These are phyloP conservation scores for Siniperca undulata DNA, from an alignment of 2,797 vertebrate species.

Conservation along the genomic window DNA sequence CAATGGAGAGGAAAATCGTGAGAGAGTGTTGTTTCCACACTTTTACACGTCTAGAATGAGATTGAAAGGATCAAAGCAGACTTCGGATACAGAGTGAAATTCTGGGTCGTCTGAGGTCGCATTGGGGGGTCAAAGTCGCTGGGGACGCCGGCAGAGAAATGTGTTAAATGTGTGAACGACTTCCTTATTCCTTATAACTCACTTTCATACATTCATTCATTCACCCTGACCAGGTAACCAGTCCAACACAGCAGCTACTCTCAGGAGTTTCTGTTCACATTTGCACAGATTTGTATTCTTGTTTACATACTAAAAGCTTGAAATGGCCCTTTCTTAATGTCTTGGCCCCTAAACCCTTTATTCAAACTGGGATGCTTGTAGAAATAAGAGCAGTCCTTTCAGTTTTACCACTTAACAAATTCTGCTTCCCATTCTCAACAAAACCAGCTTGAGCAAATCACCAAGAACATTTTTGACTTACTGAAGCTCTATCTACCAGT, in stretches of 20 bases:
- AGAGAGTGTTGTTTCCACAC: constrained; percentile 43
- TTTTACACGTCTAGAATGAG: constrained; percentile 43
- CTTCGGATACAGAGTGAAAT: constrained; percentile 45
- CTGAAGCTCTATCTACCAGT: neutral
- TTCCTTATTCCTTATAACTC: neutral
- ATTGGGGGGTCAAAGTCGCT: constrained; percentile 2
- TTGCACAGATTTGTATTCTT: neutral
- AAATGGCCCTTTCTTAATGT: neutral
- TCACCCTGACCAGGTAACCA: neutral
- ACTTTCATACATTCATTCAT: constrained; percentile 24
- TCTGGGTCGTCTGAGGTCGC: constrained; percentile 43
- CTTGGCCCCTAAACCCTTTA: neutral
- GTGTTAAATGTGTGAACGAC: constrained; percentile 31
- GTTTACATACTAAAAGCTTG: neutral
- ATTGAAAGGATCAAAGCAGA: constrained; percentile 46
- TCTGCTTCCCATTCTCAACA: neutral
- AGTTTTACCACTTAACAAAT: constrained; percentile 11
- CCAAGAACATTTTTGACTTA: constrained; percentile 5
- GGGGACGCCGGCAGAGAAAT: constrained; percentile 6
- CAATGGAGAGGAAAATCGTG: constrained; percentile 32
- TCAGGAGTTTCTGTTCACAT: neutral
- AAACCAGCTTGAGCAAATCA: constrained; percentile 15
- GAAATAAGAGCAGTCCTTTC: constrained; percentile 11
- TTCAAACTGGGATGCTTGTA: constrained; percentile 9
- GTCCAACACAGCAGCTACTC: neutral